Conservation (phyloP, 2,113 vertebrate genomes). For the Lichenostomus cassidix region DNA sequence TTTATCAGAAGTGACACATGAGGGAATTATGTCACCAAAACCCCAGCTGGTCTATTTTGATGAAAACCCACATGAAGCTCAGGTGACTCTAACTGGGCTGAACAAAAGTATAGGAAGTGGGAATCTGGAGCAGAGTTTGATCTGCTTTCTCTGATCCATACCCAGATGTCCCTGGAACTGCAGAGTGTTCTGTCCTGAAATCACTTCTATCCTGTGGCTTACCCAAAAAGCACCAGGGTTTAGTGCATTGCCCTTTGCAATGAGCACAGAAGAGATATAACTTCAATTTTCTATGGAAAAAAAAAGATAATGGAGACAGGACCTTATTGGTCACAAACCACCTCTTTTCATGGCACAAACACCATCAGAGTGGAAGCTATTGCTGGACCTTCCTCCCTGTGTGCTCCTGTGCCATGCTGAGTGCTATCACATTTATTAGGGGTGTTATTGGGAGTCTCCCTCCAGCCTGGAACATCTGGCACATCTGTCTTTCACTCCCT, state of each 20-base stretch:
- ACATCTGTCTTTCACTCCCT: not conserved
- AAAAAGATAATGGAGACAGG: not conserved
- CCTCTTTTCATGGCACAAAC: not conserved
- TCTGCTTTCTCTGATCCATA: not conserved
- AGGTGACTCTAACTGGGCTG: not conserved
- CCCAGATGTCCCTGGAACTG: not conserved
- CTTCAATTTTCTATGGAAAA: not conserved
- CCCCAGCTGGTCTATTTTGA: not conserved
- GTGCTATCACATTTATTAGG: not conserved
- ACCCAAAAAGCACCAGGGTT: not conserved
- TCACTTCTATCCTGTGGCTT: not conserved
- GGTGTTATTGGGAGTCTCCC: not conserved
- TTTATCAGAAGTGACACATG: not conserved
- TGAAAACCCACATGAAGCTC: not conserved
- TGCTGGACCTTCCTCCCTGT: not conserved
- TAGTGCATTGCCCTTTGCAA: not conserved
- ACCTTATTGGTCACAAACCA: not conserved
- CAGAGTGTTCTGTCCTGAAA: not conserved
- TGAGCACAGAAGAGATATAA: not conserved
- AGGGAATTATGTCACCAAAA: not conserved
- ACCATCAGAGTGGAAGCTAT: not conserved
- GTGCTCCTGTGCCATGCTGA: not conserved
- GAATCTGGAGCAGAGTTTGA: not conserved
- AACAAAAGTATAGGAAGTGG: not conserved
- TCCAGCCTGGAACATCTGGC: not conserved